Evolutionary conservation across 2,113 vertebrate species (phyloP), one percentile per base, ranked within the genome.

Genomic region (Rhabdornis inornatus): DNA sequence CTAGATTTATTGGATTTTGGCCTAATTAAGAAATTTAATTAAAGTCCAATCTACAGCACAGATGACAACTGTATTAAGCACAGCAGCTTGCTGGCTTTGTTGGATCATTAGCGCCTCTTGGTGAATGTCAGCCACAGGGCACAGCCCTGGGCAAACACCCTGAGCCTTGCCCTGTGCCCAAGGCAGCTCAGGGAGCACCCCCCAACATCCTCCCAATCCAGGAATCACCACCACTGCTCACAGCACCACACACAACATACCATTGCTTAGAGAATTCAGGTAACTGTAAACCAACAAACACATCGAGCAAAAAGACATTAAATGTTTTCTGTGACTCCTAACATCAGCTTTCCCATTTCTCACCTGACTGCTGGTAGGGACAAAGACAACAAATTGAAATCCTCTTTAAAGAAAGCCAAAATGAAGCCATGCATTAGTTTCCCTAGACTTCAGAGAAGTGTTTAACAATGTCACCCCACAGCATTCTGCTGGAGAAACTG

Each of bases 11-110:
- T 81, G 72, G 81, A 83, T 77, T 92, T 74, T 83, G 50, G 31
- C 18, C 55, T 66, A 84, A 83, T 89, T 70, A 94, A 87, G 42
- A 84, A 81, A 91, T 66, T 77, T 52, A 96, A 74, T 83, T 86
- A 50, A 92, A 83, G 47, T 47, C 65, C 39, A 57, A 20, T 68
- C 52, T 70, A 47, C n/a, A 57, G 33, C 42, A 78, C 72, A 78
- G 84, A 66, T n/a, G 24, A 53, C 37, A 83, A 74, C 56, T 78
- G 37, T 20, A 64, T 74, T 90, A 80, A 65, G 72, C 40, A n/a
- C 7, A 74, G 64, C n/a, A 83, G 42, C 65, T 74, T 39, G 28
- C 63, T 76, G 66, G 44, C 52, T 76, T 76, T 68, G 59, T 53
- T 42, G 59, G 68, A 69, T n/a, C 60, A 25, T 83, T 11, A 61